Conservation (phyloP, 2,797 vertebrate species). For the Microchirus variegatus region DNA sequence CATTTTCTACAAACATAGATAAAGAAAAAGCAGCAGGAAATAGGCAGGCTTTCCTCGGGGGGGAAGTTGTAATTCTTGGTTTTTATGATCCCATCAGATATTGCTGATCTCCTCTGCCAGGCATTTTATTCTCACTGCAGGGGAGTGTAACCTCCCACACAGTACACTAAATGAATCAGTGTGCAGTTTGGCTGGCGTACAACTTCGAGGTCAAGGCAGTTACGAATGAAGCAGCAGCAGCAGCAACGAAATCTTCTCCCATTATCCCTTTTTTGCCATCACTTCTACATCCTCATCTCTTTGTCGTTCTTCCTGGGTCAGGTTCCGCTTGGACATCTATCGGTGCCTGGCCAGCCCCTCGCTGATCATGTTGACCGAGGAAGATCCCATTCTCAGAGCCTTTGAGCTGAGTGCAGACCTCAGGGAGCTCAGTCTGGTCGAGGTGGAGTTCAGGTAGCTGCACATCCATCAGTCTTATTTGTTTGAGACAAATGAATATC, state of each 20-base stretch:
- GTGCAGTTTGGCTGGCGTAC: constrained; percentile 43
- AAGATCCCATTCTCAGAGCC: constrained; percentile 96
- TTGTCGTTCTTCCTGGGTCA: constrained; percentile 45
- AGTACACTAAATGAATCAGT: constrained; percentile 53
- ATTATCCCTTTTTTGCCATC: not conserved
- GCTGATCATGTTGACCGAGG: constrained; percentile 97
- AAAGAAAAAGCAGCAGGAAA: constrained; percentile 11
- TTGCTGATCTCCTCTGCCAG: constrained; percentile 28
- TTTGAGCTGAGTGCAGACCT: constrained; percentile 97
- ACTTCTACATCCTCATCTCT: not conserved
- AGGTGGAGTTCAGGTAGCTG: constrained; percentile 96
- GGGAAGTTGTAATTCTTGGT: constrained; percentile 1
- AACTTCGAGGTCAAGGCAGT: constrained; percentile 28
- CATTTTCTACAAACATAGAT: constrained; percentile 5
- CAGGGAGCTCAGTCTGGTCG: constrained; percentile 96
- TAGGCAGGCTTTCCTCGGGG: not conserved
- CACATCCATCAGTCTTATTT: not conserved
- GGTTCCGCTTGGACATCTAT: constrained; percentile 98
- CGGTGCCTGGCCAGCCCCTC: constrained; percentile 96
- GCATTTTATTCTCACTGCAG: constrained; percentile 39
- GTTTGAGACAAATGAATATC: no score
- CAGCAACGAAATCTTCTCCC: constrained; percentile 18
- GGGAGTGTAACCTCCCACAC: constrained; percentile 57
- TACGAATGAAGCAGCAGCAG: constrained; percentile 23
- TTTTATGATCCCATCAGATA: constrained; percentile 38